These are phyloP conservation scores for Uromys caudimaculatus DNA, from an alignment of 2,797 vertebrate species.

Conservation along the genomic window DNA sequence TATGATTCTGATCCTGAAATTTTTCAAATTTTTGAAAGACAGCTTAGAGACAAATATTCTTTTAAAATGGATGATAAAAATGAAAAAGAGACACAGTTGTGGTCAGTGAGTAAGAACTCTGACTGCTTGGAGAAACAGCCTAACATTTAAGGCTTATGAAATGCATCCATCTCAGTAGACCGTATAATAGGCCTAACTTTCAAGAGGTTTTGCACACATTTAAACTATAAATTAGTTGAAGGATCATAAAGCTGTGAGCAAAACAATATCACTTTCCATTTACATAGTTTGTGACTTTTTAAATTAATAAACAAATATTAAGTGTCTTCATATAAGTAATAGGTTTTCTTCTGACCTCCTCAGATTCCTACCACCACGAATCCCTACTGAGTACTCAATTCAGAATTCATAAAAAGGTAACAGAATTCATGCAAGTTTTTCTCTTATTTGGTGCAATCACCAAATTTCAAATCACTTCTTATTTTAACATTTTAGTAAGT, in stretches of 20 bases:
- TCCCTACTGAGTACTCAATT: neutral
- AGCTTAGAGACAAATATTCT: neutral
- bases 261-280: conserved; percentile 15
- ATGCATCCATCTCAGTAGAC: neutral
- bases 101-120: neutral
- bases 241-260: neutral
- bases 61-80: neutral
- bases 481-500: conserved; percentile 76
- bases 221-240: neutral
- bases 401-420: neutral
- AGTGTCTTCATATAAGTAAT: neutral
- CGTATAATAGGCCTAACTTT: neutral
- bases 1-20: conserved; percentile 19
- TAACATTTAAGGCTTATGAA: neutral
- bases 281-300: conserved; percentile 11
- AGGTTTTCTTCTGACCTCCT: neutral
- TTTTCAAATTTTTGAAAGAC: neutral
- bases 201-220: conserved; percentile 9
- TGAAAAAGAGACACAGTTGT: neutral
- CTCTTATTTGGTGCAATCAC: conserved; percentile 52
- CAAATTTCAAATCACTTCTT: conserved; percentile 52
- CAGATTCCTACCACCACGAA: neutral
- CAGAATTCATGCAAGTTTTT: conserved; percentile 55
- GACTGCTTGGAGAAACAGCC: neutral
- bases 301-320: neutral